phyloP scores from a whole-genome alignment of 1,140 invertebrate genomes.

The Pemphigus obesinymphae region DNA sequence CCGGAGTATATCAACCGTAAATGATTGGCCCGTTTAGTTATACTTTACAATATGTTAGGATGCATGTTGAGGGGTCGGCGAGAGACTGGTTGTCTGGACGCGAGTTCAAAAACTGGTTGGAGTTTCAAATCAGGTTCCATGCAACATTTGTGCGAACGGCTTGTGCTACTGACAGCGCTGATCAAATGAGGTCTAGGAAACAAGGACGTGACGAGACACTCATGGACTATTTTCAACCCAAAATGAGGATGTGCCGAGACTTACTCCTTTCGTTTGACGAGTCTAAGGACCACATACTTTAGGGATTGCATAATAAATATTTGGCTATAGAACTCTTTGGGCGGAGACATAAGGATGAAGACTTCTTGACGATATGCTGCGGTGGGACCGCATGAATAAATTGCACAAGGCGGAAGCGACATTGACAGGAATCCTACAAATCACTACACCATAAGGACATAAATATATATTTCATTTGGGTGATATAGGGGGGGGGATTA shows the following conservation, averaged over 20 bases:
- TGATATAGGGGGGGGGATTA: too few relatives aligned
- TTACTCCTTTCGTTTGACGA: not conserved
- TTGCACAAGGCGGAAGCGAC: too few relatives aligned
- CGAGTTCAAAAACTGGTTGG: not conserved
- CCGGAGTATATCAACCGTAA: not conserved
- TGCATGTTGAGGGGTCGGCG: not conserved
- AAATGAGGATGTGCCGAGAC: not conserved
- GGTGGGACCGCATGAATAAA: not conserved
- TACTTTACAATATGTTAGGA: not conserved
- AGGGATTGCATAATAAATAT: not conserved
- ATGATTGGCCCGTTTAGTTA: not conserved
- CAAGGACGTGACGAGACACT: not conserved
- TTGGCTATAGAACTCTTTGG: not conserved
- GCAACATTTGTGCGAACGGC: not conserved
- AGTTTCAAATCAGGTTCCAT: not conserved
- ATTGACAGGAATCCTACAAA: too few relatives aligned
- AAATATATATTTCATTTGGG: too few relatives aligned
- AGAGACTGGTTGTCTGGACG: not conserved
- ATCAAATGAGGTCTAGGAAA: not conserved
- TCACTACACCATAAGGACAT: too few relatives aligned
- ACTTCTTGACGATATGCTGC: not conserved
- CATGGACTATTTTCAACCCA: not conserved
- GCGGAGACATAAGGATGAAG: not conserved
- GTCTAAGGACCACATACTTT: not conserved
- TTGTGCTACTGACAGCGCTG: not conserved